Base-by-base conservation (phyloP, 2,113 vertebrate species). In the Nyctibius bracteatus region DNA sequence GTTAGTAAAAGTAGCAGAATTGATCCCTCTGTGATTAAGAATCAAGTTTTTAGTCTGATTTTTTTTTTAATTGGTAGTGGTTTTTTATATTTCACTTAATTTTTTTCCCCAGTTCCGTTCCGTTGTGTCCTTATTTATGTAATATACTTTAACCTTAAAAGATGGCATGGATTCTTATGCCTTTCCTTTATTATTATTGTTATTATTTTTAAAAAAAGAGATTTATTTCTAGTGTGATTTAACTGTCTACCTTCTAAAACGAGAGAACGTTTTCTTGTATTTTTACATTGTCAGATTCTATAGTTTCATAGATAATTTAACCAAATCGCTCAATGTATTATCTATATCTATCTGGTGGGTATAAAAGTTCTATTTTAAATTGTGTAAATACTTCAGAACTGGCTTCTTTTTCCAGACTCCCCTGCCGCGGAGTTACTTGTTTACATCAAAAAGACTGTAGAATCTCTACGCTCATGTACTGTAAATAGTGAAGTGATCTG, bases 391-490 rank as follows among this genome's bases (percentile, higher is more conserved):
- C 98, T 99, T 99, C 98, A 97, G 97, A 98, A 98, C 98, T 98
- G 98, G 99, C 98, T 99, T 99, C 99, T 99, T 99, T 99, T 99
- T 99, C 99, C 98, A 96, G 88, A 97, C 98, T 98, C 98, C 98
- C 96, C 96, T 94, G 81, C 97, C 86, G 98, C 88, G 98, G 99
- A 98, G 99, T 99, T 99, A 99, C 98, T 99, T 99, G 99, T 99
- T 99, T 99, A 99, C 99, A 99, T 99, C 99, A 99, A 99, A 99
- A 99, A 99, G 98, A 99, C 99, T 99, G 99, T 99, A 99, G 99
- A 99, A 99, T 99, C 99, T 99, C 98, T 98, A 98, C 99, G 99
- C 99, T 99, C 99, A 99, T 99, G 99, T 99, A 99, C 99, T 99
- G 99, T 99, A 99, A 99, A 99, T 98, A 98, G 98, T 98, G 97